Evolutionary conservation across 1,140 invertebrate species (phyloP), one percentile per base, ranked within the genome.

Genomic region (Calliphora vicina): DNA sequence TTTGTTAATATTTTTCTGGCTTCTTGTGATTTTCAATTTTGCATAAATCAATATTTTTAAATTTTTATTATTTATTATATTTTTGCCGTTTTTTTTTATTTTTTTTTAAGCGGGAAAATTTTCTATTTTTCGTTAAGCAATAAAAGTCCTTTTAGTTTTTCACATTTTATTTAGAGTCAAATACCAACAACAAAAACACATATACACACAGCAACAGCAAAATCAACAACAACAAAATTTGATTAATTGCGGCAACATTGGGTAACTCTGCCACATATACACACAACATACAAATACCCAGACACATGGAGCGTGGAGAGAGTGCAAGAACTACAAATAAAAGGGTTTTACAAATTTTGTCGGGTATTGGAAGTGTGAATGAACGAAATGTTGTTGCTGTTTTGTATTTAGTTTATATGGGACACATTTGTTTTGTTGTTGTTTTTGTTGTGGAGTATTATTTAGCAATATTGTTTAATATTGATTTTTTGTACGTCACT

Each of bases 171-270:
- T 67, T 23, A 23, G n/a, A 23, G 61, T 13, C 15, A 57, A 57
- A 57, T 35, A 35, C 8, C 45, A 50, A 50, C 42, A 50, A 50
- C 12, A 50, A 50, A 35, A 35, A 35, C 10, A 6, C 35, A 8
- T 35, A 35, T 8, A 35, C 2, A 23, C 10, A 26, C 25, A 74
- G 13, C 2, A 35, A 23, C 23, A 26, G 23, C 25, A n/a, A n/a
- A n/a, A n/a, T n/a, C n/a, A 35, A 26, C 25, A 74, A 74, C 72
- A 35, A 25, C 72, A 25, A 76, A 17, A 43, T 67, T 71, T 71
- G 80, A 81, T 71, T 81, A 61, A 81, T 67, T 61, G 80, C 45
- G 80, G 50, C 80, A 71, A 57, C 80, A 81, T 45, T 71, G 80
- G 80, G 80, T 71, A 42, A 26, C 23, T 17, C 43, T 6, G 17